Evolutionary conservation across 2,888 invertebrate species (phyloP), one percentile per base, ranked within the genome.

Genomic region (Mythimna impura): DNA sequence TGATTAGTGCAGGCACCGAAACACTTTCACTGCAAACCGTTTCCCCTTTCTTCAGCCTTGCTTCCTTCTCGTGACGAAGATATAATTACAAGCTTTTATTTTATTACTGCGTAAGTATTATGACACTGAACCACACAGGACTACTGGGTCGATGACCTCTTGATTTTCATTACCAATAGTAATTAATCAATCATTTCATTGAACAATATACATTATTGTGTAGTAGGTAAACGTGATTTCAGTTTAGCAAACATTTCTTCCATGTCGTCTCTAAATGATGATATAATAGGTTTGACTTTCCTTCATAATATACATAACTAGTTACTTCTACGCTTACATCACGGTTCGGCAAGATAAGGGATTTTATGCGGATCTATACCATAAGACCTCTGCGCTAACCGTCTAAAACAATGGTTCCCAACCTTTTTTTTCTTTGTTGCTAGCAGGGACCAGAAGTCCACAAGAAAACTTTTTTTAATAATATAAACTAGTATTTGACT

Each of bases 21-120:
- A 88, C 90, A 89, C 84, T 92, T 93, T 93, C 92, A 89, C 93
- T 88, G 12, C 69, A 40, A 79, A 74, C 20, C 25, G 78, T 87
- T 88, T 87, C 75, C 86, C 81, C 86, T 86, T 88, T 80, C 82
- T 85, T 80, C 71, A 72, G 63, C 68, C 74, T 76, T 58, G 61
- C 77, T 88, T 81, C 80, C 85, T 87, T 75, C 76, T 78, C 65
- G 47, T 75, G 67, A 64, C 67, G 22, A 67, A 67, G 60, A 63
- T 68, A 85, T 81, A 81, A 80, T 81, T 78, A 73, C 25, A 52
- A 43, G 3, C 12, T 30, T 63, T 47, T 63, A 47, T 22, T 20
- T 12, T 22, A 43, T 25, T 64, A 68, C 72, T 78, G 70, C 30
- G 20, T n/a, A 4, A 40, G 10, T 55, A 22, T 12, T 50, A 43